Evolutionary conservation across 2,888 invertebrate species (phyloP).

Genomic region (Mantis religiosa): DNA sequence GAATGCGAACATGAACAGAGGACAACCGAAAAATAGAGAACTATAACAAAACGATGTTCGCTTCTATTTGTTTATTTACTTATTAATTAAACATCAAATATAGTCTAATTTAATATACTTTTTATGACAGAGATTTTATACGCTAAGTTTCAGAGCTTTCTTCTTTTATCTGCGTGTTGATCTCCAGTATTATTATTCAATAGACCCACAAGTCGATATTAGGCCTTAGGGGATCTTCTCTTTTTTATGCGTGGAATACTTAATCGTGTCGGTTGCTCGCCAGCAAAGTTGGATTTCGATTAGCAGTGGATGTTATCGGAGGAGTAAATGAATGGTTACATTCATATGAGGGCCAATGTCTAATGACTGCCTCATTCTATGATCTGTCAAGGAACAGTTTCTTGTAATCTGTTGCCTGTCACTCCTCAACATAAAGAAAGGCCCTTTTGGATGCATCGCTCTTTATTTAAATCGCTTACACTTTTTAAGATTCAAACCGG

Average conservation of each 20-base stretch:
- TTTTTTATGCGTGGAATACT: not conserved
- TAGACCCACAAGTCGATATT: not conserved
- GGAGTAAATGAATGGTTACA: not conserved
- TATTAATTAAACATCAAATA: not conserved
- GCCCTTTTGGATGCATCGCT: not conserved
- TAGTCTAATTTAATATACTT: not conserved
- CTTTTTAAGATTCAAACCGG: too few species aligned
- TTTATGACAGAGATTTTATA: not conserved
- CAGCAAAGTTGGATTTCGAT: not conserved
- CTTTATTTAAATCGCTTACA: too few species aligned
- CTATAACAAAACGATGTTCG: too few species aligned
- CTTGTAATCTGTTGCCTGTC: not conserved
- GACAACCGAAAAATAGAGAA: too few species aligned
- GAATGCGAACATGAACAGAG: too few species aligned
- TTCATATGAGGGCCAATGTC: not conserved
- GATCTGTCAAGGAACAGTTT: not conserved
- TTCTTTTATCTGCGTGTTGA: not conserved
- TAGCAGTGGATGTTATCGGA: not conserved
- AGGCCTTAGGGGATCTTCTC: not conserved
- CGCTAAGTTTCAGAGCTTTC: not conserved
- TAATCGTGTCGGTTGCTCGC: not conserved
- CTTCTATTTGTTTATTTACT: too few species aligned
- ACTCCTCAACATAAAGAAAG: not conserved
- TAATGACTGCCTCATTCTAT: not conserved
- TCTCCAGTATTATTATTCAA: not conserved